Conservation (phyloP, 2,888 invertebrate genomes). For the Epinotia brunnichana region DNA sequence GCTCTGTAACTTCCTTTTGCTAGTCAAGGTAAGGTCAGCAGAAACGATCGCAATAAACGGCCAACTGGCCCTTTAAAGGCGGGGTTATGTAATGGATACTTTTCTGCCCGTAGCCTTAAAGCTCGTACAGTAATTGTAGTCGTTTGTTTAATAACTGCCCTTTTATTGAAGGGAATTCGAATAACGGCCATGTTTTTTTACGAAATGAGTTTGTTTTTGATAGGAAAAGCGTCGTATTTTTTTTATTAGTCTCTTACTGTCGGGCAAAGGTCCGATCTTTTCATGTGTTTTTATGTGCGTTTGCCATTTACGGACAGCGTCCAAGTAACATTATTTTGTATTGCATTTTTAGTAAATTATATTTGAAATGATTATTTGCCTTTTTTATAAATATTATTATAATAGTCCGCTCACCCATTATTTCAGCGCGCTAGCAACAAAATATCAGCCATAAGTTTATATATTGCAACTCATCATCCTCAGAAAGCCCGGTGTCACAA, state of each 20-base stretch:
- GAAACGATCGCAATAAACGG: conserved; percentile 57
- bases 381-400: too few relatives aligned
- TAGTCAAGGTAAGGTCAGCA: conserved; percentile 55
- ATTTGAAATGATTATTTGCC: neutral
- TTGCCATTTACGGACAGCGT: neutral
- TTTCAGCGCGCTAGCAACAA: too few relatives aligned
- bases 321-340: neutral
- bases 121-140: conserved; percentile 36
- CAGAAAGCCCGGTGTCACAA: too few relatives aligned
- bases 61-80: conserved; percentile 50
- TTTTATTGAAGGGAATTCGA: conserved; percentile 36
- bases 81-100: conserved; percentile 46
- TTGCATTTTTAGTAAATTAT: neutral
- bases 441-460: too few relatives aligned
- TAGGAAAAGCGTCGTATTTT: conserved; percentile 29
- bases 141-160: conserved; percentile 40
- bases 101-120: conserved; percentile 23
- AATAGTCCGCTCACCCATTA: too few relatives aligned
- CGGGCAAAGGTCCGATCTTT: conserved; percentile 5
- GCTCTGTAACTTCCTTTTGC: conserved; percentile 11
- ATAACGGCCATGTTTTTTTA: conserved; percentile 30
- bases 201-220: conserved; percentile 38
- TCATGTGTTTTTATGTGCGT: conserved; percentile 12
- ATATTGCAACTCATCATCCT: too few relatives aligned
- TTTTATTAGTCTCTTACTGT: conserved; percentile 29